Percentiles rank a stretch among this genome's conserved stretches.
Evolutionary conservation across 2,113 vertebrate species (phyloP).

Genomic region (Equus quagga): DNA sequence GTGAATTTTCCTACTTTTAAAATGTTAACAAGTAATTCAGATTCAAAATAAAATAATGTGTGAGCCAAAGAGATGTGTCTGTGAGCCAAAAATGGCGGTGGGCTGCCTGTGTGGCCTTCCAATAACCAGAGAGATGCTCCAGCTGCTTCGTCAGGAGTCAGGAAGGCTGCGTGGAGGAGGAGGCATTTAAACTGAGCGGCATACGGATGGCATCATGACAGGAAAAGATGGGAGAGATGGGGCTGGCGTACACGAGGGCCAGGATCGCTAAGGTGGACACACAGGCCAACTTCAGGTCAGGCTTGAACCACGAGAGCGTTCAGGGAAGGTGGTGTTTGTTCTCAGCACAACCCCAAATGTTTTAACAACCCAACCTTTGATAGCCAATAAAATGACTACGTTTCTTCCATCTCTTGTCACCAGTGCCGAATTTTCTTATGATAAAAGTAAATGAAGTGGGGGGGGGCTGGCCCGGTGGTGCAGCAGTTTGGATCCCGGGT

Average conservation of each 20-base stretch:
- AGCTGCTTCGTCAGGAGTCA: background rate
- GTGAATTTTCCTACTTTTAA: background rate
- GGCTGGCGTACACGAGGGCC: background rate
- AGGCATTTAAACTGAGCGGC: background rate
- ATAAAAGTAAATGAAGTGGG: conserved; percentile 68
- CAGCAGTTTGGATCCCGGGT: no score
- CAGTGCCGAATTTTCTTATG: conserved; percentile 75
- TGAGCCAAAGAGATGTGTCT: background rate
- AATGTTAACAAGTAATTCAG: background rate
- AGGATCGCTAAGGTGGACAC: background rate
- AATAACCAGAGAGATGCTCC: no score
- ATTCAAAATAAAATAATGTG: background rate
- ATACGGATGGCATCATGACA: rapidly evolving
- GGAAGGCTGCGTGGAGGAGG: background rate
- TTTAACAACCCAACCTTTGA: conserved; percentile 72
- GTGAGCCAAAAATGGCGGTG: background rate
- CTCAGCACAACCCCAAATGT: conserved; percentile 53
- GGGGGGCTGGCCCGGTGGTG: no score
- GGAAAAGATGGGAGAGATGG: rapidly evolving
- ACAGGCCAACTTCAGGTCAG: background rate
- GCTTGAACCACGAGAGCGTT: background rate
- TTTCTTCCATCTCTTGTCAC: conserved; percentile 78
- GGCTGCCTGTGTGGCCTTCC: background rate
- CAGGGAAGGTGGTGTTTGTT: background rate
- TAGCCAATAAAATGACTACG: conserved; percentile 74